Conservation (phyloP, 2,113 vertebrate species). For the Callithrix jacchus region DNA sequence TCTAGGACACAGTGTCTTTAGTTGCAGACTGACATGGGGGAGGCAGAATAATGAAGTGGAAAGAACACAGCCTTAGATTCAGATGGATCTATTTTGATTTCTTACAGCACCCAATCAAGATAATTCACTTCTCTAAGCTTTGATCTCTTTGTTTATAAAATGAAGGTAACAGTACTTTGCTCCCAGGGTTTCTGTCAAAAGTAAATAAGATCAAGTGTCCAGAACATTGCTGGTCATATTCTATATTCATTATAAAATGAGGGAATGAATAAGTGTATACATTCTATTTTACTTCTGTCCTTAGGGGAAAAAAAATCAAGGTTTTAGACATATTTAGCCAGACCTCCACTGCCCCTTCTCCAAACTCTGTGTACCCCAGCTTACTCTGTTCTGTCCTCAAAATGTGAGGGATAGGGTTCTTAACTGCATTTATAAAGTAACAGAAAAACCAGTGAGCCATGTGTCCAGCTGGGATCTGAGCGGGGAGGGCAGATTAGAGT, state of each 20-base stretch:
- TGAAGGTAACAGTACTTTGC: background rate
- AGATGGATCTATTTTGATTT: conserved; percentile 37
- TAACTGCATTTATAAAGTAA: background rate
- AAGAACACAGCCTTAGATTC: background rate
- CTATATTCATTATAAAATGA: background rate
- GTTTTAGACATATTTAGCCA: background rate
- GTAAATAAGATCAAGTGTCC: background rate
- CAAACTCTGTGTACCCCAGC: background rate
- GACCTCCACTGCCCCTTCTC: background rate
- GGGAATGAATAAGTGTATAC: background rate
- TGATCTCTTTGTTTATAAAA: conserved; percentile 33
- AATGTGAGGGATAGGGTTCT: background rate
- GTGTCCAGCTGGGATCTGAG: background rate
- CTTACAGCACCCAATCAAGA: background rate
- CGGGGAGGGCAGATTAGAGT: background rate
- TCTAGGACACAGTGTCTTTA: background rate
- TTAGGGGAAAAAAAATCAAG: background rate
- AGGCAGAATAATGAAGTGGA: background rate
- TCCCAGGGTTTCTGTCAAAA: background rate
- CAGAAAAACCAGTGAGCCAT: background rate
- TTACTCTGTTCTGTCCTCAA: background rate
- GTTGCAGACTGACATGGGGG: background rate
- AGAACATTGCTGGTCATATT: background rate
- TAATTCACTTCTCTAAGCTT: conserved; percentile 32
- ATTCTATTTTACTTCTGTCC: background rate